These are phyloP conservation scores for Trogon melanurus DNA, from an alignment of 2,113 vertebrate genomes.

Conservation along the genomic window DNA sequence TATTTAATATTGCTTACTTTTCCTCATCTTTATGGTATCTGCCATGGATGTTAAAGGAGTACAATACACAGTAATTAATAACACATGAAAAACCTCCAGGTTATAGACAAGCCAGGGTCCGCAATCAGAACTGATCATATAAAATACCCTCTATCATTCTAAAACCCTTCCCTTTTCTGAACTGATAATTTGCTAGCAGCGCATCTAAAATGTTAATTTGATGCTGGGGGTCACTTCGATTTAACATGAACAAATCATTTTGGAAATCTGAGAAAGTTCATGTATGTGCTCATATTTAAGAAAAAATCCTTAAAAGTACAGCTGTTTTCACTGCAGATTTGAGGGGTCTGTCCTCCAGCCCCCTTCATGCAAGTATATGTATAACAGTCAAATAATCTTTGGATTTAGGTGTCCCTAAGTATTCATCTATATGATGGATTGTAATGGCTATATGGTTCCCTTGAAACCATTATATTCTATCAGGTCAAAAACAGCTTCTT, in stretches of 20 bases:
- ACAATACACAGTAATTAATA: slow-evolving; percentile 32
- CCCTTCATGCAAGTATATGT: slow-evolving; percentile 9
- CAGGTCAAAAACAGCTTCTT: slow-evolving; percentile 72
- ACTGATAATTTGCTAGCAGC: slow-evolving; percentile 17
- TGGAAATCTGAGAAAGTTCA: slow-evolving; percentile 9
- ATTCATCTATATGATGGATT: slow-evolving; percentile 79
- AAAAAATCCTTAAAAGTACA: slow-evolving; percentile 7
- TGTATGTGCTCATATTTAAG: background rate
- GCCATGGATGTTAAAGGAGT: slow-evolving; percentile 16
- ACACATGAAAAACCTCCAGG: slow-evolving; percentile 25
- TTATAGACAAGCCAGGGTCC: background rate
- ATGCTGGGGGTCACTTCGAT: background rate
- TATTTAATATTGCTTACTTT: slow-evolving; percentile 17
- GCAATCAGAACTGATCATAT: background rate
- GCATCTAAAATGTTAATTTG: slow-evolving; percentile 4
- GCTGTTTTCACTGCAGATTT: slow-evolving; percentile 54
- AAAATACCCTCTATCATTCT: slow-evolving; percentile 25
- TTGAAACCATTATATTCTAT: slow-evolving; percentile 75
- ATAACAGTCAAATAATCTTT: slow-evolving; percentile 71
- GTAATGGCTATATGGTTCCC: slow-evolving; percentile 73
- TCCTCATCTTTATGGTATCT: slow-evolving; percentile 26
- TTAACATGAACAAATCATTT: background rate
- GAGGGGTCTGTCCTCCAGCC: slow-evolving; percentile 5
- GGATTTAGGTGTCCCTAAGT: slow-evolving; percentile 77
- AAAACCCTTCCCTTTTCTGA: background rate